A percentile compares a stretch with the other conserved stretches of the same genome.
Conservation (phyloP, 2,797 vertebrate species). For the Craterocephalus amniculus region DNA sequence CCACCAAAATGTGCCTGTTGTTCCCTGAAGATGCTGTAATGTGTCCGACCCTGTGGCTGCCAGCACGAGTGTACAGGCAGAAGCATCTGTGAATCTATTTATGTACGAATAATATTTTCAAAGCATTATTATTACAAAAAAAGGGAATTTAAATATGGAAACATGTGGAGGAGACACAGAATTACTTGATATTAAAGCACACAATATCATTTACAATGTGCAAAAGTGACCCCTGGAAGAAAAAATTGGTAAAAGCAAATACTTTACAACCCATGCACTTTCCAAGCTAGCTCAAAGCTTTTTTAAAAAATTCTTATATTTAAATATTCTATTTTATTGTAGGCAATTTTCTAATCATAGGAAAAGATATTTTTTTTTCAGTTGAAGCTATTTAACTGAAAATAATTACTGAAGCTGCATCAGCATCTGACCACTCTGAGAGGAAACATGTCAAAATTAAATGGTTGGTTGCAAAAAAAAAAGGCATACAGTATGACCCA, state of each 20-base stretch:
- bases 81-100: neutral
- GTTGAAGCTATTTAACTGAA: slow-evolving; percentile 5
- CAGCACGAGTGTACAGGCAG: slow-evolving; percentile 25
- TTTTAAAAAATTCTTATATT: no score
- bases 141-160: neutral
- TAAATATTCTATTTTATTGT: neutral
- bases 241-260: no score
- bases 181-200: no score
- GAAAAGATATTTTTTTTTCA: neutral
- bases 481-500: no score
- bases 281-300: no score
- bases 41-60: slow-evolving; percentile 22
- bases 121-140: neutral
- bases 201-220: no score
- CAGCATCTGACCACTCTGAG: neutral
- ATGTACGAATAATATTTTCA: neutral
- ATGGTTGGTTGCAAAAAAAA: neutral
- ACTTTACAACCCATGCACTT: no score
- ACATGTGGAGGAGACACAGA: no score
- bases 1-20: slow-evolving; percentile 13
- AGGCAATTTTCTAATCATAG: neutral
- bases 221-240: no score
- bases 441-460: neutral
- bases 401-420: neutral
- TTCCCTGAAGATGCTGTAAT: slow-evolving; percentile 36